Conservation (phyloP, 2,797 vertebrate species). For the Chromis chromis region DNA sequence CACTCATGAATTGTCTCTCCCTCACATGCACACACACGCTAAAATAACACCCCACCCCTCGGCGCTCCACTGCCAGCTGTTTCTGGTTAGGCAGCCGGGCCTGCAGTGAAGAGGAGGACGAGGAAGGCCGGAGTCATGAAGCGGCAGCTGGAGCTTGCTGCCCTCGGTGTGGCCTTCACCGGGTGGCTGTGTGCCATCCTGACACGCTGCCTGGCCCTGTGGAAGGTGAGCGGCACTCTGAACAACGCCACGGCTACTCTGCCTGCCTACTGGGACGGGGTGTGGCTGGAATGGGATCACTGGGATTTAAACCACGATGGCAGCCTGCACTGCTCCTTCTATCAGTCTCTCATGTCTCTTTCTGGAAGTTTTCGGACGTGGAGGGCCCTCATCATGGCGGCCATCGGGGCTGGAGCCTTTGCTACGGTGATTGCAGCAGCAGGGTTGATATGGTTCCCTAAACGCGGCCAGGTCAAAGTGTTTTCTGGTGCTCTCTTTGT, state of each 20-base stretch:
- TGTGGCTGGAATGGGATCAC: slow-evolving; percentile 95
- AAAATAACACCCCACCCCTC: slow-evolving; percentile 53
- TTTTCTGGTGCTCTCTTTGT: slow-evolving; percentile 87
- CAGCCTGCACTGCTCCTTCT: slow-evolving; percentile 94
- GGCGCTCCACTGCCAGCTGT: slow-evolving; percentile 48
- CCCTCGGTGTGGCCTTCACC: slow-evolving; percentile 79
- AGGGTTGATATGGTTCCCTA: slow-evolving; percentile 84
- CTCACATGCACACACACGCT: slow-evolving; percentile 51
- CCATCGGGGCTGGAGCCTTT: slow-evolving; percentile 84
- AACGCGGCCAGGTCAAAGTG: slow-evolving; percentile 85
- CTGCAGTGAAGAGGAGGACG: slow-evolving; percentile 40
- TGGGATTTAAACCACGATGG: slow-evolving; percentile 93
- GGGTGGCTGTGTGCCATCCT: slow-evolving; percentile 92
- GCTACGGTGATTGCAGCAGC: slow-evolving; percentile 81
- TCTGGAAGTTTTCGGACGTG: slow-evolving; percentile 91
- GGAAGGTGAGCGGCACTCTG: slow-evolving; percentile 90
- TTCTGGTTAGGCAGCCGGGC: slow-evolving; percentile 46
- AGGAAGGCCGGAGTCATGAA: slow-evolving; percentile 70
- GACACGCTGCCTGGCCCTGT: slow-evolving; percentile 91
- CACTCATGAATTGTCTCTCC: slow-evolving; percentile 10
- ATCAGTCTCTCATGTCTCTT: slow-evolving; percentile 90
- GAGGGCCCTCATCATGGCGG: slow-evolving; percentile 86
- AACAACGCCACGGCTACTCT: slow-evolving; percentile 91
- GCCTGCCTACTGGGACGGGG: slow-evolving; percentile 94
- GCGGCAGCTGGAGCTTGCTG: slow-evolving; percentile 72